Evolutionary conservation across 2,797 vertebrate genomes (phyloP).

Genomic region (Muraenolepis orangiensis): DNA sequence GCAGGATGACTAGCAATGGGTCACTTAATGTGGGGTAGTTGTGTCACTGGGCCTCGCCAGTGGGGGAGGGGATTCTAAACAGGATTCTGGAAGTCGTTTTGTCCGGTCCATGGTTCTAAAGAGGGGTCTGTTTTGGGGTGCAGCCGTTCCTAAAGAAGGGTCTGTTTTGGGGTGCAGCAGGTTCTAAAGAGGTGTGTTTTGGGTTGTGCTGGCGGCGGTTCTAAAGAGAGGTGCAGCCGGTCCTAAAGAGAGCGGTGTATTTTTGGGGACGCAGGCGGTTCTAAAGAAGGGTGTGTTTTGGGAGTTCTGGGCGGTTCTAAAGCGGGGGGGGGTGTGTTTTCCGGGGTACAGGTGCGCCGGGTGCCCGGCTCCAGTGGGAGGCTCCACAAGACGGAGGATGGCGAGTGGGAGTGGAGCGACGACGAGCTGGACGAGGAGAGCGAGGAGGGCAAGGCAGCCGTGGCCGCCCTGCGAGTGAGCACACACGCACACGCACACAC

Average conservation of each 20-base stretch:
- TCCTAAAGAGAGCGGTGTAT: not conserved
- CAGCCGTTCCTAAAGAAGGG: not conserved
- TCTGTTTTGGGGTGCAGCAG: not conserved
- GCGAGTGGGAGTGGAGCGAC: slow-evolving; percentile 96
- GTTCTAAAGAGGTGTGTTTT: not conserved
- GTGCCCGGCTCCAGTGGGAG: slow-evolving; percentile 93
- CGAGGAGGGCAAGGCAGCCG: slow-evolving; percentile 94
- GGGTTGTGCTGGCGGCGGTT: too few relatives aligned
- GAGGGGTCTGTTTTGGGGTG: not conserved
- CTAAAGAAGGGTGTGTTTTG: not conserved
- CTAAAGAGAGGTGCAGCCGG: too few relatives aligned
- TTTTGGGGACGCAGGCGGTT: not conserved
- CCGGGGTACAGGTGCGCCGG: slow-evolving; percentile 80
- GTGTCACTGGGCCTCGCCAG: not conserved
- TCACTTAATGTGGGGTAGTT: not conserved
- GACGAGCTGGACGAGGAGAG: slow-evolving; percentile 97
- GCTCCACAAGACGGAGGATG: slow-evolving; percentile 94
- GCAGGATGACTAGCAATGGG: not conserved
- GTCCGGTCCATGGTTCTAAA: not conserved
- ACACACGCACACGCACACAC: not conserved
- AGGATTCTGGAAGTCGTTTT: not conserved
- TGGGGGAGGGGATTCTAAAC: not conserved
- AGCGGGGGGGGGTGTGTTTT: not conserved
- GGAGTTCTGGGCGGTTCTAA: not conserved
- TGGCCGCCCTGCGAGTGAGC: slow-evolving; percentile 89